Conservation (phyloP, 2,113 vertebrate species). For the Callithrix jacchus region DNA sequence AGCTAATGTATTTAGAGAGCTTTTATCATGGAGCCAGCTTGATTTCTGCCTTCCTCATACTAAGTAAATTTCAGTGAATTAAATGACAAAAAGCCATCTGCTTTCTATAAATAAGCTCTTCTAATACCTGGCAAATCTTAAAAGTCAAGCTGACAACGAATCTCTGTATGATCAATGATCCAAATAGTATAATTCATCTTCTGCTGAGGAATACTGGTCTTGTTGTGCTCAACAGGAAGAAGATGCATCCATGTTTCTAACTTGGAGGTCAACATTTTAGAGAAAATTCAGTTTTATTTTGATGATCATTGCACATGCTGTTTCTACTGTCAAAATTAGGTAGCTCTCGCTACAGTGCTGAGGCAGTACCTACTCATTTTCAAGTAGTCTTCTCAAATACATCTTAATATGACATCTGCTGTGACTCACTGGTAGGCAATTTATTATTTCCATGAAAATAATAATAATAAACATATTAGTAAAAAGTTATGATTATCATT, state of each 20-base stretch:
- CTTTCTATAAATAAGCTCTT: constrained; percentile 80
- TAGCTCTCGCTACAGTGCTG: background rate
- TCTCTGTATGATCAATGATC: constrained; percentile 59
- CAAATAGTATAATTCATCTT: constrained; percentile 56
- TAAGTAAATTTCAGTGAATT: constrained; percentile 84
- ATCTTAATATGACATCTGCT: background rate
- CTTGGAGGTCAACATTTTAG: constrained; percentile 10
- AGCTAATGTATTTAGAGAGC: constrained; percentile 85
- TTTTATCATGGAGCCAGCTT: constrained; percentile 85
- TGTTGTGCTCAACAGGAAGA: constrained; percentile 44
- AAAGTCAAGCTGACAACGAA: constrained; percentile 71
- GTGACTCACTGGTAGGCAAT: background rate
- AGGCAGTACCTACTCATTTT: background rate
- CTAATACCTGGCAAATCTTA: constrained; percentile 77
- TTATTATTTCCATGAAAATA: background rate
- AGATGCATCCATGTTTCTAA: constrained; percentile 14
- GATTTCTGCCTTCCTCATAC: constrained; percentile 77
- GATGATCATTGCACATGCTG: background rate
- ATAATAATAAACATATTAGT: background rate
- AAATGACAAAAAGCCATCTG: constrained; percentile 81
- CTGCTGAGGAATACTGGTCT: background rate
- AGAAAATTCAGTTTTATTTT: constrained; percentile 29
- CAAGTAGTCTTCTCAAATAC: background rate
- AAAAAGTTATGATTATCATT: background rate
- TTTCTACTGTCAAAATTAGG: background rate